phyloP scores from a whole-genome alignment of 64 coral and sea anemone species.

The Porites lutea region DNA sequence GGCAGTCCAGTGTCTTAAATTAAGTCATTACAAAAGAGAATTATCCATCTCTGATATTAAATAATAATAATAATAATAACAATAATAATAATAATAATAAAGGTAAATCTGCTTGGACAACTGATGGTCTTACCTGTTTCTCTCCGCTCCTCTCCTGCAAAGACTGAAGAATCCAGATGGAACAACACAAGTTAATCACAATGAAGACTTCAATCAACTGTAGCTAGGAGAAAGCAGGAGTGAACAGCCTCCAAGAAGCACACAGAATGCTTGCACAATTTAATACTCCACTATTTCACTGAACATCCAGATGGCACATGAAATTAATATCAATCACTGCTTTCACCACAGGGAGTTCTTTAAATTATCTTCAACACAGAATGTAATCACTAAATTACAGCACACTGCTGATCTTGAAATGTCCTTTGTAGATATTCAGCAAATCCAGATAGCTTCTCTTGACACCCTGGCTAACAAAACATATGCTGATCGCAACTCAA shows the following conservation, averaged over 20 bases:
- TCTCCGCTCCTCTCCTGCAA: background rate
- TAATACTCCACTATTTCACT: background rate
- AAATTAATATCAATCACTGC: background rate
- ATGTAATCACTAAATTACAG: background rate
- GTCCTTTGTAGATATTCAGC: conserved; percentile 22
- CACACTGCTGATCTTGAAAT: background rate
- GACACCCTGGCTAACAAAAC: conserved; percentile 46
- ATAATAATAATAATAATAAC: no score
- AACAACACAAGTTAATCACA: conserved; percentile 32
- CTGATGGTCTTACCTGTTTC: background rate
- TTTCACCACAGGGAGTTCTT: background rate
- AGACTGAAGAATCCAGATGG: conserved; percentile 42
- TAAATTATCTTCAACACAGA: background rate
- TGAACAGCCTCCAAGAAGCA: background rate
- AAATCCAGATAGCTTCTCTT: background rate
- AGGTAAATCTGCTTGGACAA: no score
- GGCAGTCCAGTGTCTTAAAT: no score
- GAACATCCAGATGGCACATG: background rate
- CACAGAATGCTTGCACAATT: background rate
- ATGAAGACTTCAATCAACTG: conserved; percentile 24
- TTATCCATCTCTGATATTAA: no score
- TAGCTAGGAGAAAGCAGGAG: background rate
- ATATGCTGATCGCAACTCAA: conserved; percentile 45
- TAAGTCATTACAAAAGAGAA: no score
- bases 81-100: no score